These are phyloP conservation scores for Hemichromis elongatus DNA, from an alignment of 2,113 vertebrate species.

Conservation along the genomic window DNA sequence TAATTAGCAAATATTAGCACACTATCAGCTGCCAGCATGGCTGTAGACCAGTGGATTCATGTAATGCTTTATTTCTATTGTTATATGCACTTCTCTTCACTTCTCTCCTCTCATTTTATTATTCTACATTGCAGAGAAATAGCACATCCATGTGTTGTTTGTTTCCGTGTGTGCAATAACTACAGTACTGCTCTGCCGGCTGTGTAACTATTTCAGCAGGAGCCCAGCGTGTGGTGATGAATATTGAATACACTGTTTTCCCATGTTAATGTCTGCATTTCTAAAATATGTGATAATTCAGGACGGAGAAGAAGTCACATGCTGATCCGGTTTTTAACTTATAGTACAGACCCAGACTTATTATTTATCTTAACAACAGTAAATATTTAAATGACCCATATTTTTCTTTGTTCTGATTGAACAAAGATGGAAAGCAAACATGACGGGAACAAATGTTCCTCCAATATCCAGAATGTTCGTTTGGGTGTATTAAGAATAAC, in stretches of 20 bases:
- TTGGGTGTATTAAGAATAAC: conserved; percentile 63
- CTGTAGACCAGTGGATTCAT: not conserved
- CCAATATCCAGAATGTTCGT: conserved; percentile 21
- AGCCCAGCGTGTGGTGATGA: conserved; percentile 66
- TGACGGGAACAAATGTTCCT: not conserved
- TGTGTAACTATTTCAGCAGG: conserved; percentile 57
- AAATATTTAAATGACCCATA: conserved; percentile 66
- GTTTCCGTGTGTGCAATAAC: not conserved
- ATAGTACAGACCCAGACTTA: not conserved
- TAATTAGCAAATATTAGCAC: not conserved
- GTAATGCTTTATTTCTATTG: not conserved
- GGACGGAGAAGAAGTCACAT: not conserved
- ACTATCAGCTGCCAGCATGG: not conserved
- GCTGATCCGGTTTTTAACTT: not conserved
- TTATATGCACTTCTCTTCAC: not conserved
- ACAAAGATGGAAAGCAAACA: not conserved
- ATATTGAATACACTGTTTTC: conserved; percentile 62
- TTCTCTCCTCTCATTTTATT: not conserved
- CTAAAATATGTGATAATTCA: conserved; percentile 2
- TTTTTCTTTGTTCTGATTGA: conserved; percentile 54
- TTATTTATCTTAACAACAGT: conserved; percentile 53
- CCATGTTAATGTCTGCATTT: conserved; percentile 29
- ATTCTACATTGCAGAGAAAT: not conserved
- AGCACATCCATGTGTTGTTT: not conserved
- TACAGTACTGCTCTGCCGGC: conserved; percentile 52